Evolutionary conservation across 2,888 invertebrate species (phyloP).

Genomic region (Gandaritis pyraliata): DNA sequence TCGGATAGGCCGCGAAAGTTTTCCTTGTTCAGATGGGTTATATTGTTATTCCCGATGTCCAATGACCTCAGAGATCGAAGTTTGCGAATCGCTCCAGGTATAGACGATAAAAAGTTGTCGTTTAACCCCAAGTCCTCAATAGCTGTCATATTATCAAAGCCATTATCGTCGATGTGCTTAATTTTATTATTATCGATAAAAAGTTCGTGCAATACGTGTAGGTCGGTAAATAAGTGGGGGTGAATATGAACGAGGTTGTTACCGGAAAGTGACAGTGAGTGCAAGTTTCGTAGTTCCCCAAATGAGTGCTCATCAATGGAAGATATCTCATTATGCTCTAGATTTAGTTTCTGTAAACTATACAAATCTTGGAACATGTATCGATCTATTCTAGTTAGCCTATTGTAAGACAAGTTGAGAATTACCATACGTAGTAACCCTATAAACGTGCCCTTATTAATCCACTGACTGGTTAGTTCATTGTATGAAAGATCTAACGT

Average conservation of each 20-base stretch:
- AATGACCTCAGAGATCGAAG: slow-evolving; percentile 89
- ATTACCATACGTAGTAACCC: slow-evolving; percentile 89
- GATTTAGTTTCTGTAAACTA: slow-evolving; percentile 89
- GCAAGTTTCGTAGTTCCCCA: slow-evolving; percentile 88
- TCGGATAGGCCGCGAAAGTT: slow-evolving; percentile 90
- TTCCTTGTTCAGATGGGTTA: slow-evolving; percentile 88
- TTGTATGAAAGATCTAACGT: slow-evolving; percentile 89
- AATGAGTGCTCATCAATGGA: slow-evolving; percentile 90
- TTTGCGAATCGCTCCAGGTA: slow-evolving; percentile 88
- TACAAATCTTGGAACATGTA: slow-evolving; percentile 89
- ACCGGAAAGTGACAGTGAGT: slow-evolving; percentile 89
- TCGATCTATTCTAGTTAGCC: slow-evolving; percentile 87
- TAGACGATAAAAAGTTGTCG: slow-evolving; percentile 87
- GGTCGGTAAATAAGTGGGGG: slow-evolving; percentile 87
- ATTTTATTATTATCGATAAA: slow-evolving; percentile 90
- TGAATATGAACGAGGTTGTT: slow-evolving; percentile 88
- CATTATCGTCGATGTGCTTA: slow-evolving; percentile 86
- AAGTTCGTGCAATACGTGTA: slow-evolving; percentile 89
- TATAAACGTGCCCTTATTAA: slow-evolving; percentile 89
- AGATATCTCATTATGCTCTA: slow-evolving; percentile 89
- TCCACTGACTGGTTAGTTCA: slow-evolving; percentile 89
- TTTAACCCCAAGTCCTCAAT: slow-evolving; percentile 90
- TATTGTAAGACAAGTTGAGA: slow-evolving; percentile 89
- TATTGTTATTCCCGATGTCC: slow-evolving; percentile 92
- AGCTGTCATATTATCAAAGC: slow-evolving; percentile 90